Conservation (phyloP, 1,140 invertebrate species). For the Heterodera schachtii region DNA sequence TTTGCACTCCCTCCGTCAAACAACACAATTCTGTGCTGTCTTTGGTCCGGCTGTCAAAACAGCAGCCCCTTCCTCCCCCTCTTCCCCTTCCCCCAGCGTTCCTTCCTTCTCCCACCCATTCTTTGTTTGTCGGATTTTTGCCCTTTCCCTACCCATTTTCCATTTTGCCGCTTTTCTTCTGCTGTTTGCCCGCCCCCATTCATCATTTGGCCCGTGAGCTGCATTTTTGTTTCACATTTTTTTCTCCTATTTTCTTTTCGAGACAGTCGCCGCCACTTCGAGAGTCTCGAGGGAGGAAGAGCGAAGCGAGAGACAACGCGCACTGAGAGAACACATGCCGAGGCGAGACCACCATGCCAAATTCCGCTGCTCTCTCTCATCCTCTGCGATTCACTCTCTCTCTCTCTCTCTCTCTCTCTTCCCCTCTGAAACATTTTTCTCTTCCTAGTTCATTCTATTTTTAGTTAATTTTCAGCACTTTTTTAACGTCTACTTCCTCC, state of each 20-base stretch:
- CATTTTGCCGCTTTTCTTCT: not conserved
- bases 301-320: too few relatives aligned
- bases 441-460: not conserved
- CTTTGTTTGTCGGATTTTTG: slow-evolving; percentile 3
- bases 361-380: not conserved
- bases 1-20: not conserved
- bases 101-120: not conserved
- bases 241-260: not conserved
- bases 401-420: not conserved
- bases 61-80: not conserved
- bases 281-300: not conserved
- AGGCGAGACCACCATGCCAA: not conserved
- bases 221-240: not conserved
- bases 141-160: not conserved
- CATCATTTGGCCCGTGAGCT: slow-evolving; percentile 2
- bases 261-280: not conserved
- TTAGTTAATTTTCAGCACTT: not conserved
- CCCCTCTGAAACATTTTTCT: not conserved
- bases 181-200: not conserved
- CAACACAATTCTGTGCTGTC: not conserved
- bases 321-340: not conserved
- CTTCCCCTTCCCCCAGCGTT: not conserved
- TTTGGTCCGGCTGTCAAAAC: not conserved
- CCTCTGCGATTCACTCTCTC: not conserved
- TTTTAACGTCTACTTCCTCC: not conserved